Conservation (phyloP, 2,113 vertebrate genomes). For the Galbula dea region DNA sequence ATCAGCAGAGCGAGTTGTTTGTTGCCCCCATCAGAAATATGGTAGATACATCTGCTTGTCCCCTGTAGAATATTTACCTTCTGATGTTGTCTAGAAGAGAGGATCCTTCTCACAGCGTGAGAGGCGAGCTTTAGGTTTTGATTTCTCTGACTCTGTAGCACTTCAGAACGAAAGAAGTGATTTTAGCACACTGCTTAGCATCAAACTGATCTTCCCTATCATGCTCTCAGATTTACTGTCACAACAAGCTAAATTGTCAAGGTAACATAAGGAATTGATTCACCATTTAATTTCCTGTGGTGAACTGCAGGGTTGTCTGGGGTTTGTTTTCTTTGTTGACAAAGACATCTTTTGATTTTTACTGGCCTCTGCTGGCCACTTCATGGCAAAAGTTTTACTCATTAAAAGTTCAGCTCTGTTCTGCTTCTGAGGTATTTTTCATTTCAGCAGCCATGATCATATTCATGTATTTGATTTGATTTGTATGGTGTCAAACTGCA, state of each 20-base stretch:
- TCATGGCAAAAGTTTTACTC: conserved; percentile 15
- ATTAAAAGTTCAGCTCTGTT: not conserved
- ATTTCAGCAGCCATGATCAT: conserved; percentile 21
- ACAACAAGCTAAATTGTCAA: conserved; percentile 4
- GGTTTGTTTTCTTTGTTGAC: not conserved
- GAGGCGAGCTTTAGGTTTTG: not conserved
- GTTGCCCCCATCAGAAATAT: not conserved
- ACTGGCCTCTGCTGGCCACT: conserved; percentile 61
- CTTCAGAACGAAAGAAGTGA: not conserved
- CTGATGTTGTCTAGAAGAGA: not conserved
- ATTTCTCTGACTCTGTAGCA: not conserved
- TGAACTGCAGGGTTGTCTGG: not conserved
- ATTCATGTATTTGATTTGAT: not conserved
- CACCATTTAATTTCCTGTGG: not conserved
- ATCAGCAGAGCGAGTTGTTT: not conserved
- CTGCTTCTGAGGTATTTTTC: not conserved
- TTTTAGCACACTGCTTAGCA: not conserved
- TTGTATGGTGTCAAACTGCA: not conserved
- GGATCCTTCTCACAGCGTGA: not conserved
- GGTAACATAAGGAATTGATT: conserved; percentile 46
- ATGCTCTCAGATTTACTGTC: not conserved
- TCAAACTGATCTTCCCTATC: not conserved
- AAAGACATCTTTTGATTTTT: conserved; percentile 56
- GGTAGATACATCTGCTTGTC: not conserved
- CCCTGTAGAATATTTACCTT: not conserved